Base-by-base conservation (phyloP, 2,113 vertebrate genomes). In the Chloropsis hardwickii region DNA sequence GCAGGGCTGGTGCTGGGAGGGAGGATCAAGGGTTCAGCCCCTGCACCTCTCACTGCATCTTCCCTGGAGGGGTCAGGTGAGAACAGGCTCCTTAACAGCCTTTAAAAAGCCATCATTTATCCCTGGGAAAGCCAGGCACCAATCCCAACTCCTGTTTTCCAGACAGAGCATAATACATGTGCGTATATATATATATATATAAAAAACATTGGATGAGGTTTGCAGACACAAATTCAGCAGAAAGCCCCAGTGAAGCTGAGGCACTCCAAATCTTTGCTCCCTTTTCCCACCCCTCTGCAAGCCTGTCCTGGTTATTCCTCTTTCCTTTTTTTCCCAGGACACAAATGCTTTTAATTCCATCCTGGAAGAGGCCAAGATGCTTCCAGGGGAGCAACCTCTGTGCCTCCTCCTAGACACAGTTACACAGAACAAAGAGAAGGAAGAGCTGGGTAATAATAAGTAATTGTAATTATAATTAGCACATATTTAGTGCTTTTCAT, bases 381-480 rank as follows among this genome's bases (percentile, higher is more conserved):
- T 92, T 86, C 86, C 37, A 81, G 76, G 14, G 83, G 61, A 92
- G 85, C 29, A 56, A n/a, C 64, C 64, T 60, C 70, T 24, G 78
- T 25, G 35, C 20, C 61, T 91, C 18, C 58, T 57, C 27, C 8
- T 5, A 79, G 88, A 23, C 62, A 85, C 29, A 70, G 48, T 9
- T 51, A 6, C 70, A 65, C 1, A 77, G 76, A 97, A 94, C 62
- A 78, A 94, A 93, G 71, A 58, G 47, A 70, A 90, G 60, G 35
- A 60, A 84, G 78, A 76, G 29, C 62, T 21, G 8, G 62, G 61
- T 81, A 90, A 79, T 86, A 93, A 70, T 70, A 94, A 95, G 71
- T 87, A 91, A 96, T 95, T 92, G 82, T 82, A 39, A 94, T 89
- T 76, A 47, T 78, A 96, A 97, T 97, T 96, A 97, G 80, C 51